Evolutionary conservation across 2,888 invertebrate species (phyloP).

Genomic region (Latheticus oryzae): DNA sequence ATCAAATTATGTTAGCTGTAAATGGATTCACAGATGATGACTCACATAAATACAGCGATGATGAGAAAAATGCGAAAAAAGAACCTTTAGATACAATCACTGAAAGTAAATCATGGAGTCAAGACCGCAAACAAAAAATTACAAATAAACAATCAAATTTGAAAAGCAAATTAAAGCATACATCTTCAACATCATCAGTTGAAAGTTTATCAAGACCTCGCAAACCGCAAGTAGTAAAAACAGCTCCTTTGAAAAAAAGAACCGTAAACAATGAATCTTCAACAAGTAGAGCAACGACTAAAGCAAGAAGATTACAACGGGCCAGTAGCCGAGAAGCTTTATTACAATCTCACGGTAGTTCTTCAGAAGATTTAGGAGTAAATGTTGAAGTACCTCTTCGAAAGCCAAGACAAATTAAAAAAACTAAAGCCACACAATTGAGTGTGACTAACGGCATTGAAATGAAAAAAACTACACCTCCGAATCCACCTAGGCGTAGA

Average conservation of each 20-base stretch:
- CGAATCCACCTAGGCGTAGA: conserved; percentile 43
- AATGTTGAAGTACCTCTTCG: conserved; percentile 58
- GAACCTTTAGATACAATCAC: conserved; percentile 62
- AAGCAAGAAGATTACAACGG: conserved; percentile 66
- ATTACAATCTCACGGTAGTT: conserved; percentile 66
- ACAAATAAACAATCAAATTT: conserved; percentile 43
- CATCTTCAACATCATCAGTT: conserved; percentile 63
- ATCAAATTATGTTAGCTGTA: conserved; percentile 71
- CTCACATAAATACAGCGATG: conserved; percentile 28
- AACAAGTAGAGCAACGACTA: conserved; percentile 57
- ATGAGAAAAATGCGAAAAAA: conserved; percentile 55
- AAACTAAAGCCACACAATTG: conserved; percentile 59
- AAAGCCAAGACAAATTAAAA: conserved; percentile 63
- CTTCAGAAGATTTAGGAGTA: conserved; percentile 67
- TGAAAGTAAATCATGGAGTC: conserved; percentile 64
- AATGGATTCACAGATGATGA: conserved; percentile 69
- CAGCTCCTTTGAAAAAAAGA: conserved; percentile 49
- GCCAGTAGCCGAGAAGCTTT: conserved; percentile 68
- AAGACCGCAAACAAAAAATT: conserved; percentile 47
- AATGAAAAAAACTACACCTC: conserved; percentile 49
- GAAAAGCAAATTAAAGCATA: conserved; percentile 56
- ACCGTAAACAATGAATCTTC: conserved; percentile 46
- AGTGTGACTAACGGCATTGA: conserved; percentile 58
- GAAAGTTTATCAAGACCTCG: conserved; percentile 58
- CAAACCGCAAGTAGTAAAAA: conserved; percentile 37